These are phyloP conservation scores for Alexandromys fortis DNA, from an alignment of 2,113 vertebrate species.

Conservation along the genomic window DNA sequence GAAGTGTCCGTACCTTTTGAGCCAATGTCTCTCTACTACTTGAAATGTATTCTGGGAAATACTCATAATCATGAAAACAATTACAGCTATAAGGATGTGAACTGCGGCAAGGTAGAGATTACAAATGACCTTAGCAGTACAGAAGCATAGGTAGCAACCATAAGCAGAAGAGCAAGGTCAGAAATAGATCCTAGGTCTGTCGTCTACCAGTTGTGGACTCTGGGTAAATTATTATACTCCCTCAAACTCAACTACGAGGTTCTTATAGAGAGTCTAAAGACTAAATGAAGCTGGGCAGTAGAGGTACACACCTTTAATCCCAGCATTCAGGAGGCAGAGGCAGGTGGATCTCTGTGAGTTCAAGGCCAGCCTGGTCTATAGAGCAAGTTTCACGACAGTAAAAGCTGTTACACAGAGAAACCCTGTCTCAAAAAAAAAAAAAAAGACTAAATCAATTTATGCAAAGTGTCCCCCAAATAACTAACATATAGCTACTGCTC, in stretches of 20 bases:
- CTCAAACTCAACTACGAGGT: background rate
- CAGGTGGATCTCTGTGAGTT: too few species aligned
- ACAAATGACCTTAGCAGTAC: background rate
- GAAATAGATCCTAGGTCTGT: background rate
- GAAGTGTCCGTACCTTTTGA: background rate
- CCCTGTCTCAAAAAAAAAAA: too few species aligned
- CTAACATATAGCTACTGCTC: background rate
- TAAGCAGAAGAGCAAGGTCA: background rate
- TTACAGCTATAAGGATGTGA: background rate
- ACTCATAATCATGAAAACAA: background rate
- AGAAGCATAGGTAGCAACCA: background rate
- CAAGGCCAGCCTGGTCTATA: too few species aligned
- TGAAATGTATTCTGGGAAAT: constrained; percentile 43
- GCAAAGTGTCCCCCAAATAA: background rate
- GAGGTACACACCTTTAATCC: too few species aligned
- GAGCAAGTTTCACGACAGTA: too few species aligned
- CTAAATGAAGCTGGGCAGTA: background rate
- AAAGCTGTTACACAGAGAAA: too few species aligned
- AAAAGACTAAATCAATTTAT: constrained; percentile 24
- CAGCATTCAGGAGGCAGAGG: too few species aligned
- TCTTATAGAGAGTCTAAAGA: constrained; percentile 30
- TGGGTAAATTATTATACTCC: background rate
- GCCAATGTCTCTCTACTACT: background rate
- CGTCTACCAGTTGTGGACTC: background rate
- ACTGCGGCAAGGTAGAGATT: background rate